These are phyloP conservation scores for Acronicta leporina DNA, from an alignment of 2,888 invertebrate species.

Conservation along the genomic window DNA sequence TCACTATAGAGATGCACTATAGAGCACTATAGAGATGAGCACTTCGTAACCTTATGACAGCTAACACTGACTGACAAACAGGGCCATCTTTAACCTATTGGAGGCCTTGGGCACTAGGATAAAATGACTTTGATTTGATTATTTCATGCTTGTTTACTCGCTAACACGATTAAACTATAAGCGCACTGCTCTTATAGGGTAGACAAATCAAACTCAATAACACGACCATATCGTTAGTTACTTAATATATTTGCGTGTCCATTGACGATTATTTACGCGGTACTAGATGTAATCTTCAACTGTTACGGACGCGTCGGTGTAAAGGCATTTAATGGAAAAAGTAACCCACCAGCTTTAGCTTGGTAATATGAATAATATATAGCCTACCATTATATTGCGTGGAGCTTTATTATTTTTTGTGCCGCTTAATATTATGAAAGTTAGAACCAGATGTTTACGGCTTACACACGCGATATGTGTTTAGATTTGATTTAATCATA, in stretches of 20 bases:
- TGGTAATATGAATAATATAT: slow-evolving; percentile 25
- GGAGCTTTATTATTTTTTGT: slow-evolving; percentile 10
- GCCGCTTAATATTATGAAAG: neutral
- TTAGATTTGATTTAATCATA: neutral
- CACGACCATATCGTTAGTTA: slow-evolving; percentile 9
- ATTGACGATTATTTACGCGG: slow-evolving; percentile 38
- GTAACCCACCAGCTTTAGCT: slow-evolving; percentile 16
- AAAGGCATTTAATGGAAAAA: slow-evolving; percentile 26
- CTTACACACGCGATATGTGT: slow-evolving; percentile 2
- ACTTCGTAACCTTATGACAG: no score
- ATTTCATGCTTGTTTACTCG: no score
- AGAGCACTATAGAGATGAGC: no score
- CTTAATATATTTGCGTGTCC: slow-evolving; percentile 44
- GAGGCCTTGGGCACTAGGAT: no score
- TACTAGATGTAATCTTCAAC: slow-evolving; percentile 40
- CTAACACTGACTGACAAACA: no score
- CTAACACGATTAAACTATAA: no score
- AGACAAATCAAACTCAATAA: no score
- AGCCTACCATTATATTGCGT: slow-evolving; percentile 20
- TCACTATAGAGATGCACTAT: no score
- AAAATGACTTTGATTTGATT: no score
- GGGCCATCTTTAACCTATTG: no score
- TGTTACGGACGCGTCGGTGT: slow-evolving; percentile 27
- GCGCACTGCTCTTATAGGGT: no score
- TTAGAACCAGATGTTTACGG: neutral